phyloP scores from a whole-genome alignment of 2,797 vertebrate genomes.

The Sebastes aleutianus region DNA sequence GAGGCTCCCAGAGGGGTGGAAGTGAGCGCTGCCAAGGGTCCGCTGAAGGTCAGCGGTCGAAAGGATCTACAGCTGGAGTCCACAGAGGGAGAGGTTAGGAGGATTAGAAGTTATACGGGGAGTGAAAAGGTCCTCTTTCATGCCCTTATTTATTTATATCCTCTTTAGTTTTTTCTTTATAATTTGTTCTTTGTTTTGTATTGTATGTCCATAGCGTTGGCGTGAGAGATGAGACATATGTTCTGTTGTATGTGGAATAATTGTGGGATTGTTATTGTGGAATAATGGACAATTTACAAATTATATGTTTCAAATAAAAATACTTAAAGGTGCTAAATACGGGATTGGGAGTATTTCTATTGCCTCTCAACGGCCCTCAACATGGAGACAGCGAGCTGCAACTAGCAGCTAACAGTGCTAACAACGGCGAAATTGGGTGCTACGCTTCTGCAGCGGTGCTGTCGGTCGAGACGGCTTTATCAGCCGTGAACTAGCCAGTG shows the following conservation, averaged over 20 bases:
- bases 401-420: too few relatives aligned
- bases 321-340: not conserved
- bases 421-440: too few relatives aligned
- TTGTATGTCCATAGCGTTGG: not conserved
- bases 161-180: not conserved
- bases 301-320: not conserved
- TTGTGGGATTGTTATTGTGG: not conserved
- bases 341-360: too few relatives aligned
- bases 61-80: constrained; percentile 92
- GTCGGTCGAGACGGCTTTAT: too few relatives aligned
- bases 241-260: not conserved
- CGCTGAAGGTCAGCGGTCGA: constrained; percentile 88
- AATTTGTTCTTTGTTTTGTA: not conserved
- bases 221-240: not conserved
- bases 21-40: constrained; percentile 86
- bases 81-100: constrained; percentile 91
- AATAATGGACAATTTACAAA: not conserved
- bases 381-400: too few relatives aligned
- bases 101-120: too few relatives aligned
- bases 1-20: constrained; percentile 92
- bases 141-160: not conserved
- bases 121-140: not conserved
- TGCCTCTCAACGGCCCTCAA: too few relatives aligned
- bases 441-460: accelerated
- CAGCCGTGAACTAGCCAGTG: too few relatives aligned